These are phyloP conservation scores for Alcedo quadribrachys DNA, from an alignment of 2,797 vertebrate genomes.

Conservation along the genomic window DNA sequence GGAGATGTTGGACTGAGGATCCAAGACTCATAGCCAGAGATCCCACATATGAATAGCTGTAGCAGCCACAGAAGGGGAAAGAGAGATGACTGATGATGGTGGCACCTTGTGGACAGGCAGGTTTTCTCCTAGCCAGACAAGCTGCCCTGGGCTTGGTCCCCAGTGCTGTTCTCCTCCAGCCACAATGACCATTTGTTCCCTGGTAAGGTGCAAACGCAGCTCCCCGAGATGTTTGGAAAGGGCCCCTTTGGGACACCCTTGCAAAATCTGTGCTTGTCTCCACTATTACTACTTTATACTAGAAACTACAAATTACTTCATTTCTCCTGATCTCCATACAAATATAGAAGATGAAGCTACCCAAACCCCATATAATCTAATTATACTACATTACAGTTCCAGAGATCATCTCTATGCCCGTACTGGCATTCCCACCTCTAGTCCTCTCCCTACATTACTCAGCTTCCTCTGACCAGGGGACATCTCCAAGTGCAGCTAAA, in stretches of 20 bases:
- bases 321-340: conserved; percentile 53
- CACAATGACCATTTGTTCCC: not conserved
- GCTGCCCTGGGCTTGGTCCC: conserved; percentile 21
- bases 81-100: not conserved
- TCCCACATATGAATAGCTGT: rapidly evolving
- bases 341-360: conserved; percentile 64
- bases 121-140: not conserved
- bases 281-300: conserved; percentile 51
- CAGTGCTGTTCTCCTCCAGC: not conserved
- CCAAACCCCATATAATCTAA: conserved; percentile 26
- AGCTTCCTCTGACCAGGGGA: not conserved
- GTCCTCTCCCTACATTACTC: not conserved
- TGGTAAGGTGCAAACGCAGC: conserved; percentile 57
- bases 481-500: conserved; percentile 50
- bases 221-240: conserved; percentile 40
- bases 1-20: not conserved
- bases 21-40: not conserved
- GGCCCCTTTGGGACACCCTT: not conserved
- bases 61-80: not conserved
- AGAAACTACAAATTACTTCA: conserved; percentile 66
- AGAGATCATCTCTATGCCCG: not conserved
- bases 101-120: not conserved
- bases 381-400: conserved; percentile 47
- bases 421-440: not conserved
- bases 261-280: conserved; percentile 68